Evolutionary conservation across 2,113 vertebrate species (phyloP).

Genomic region (Silurus meridionalis): DNA sequence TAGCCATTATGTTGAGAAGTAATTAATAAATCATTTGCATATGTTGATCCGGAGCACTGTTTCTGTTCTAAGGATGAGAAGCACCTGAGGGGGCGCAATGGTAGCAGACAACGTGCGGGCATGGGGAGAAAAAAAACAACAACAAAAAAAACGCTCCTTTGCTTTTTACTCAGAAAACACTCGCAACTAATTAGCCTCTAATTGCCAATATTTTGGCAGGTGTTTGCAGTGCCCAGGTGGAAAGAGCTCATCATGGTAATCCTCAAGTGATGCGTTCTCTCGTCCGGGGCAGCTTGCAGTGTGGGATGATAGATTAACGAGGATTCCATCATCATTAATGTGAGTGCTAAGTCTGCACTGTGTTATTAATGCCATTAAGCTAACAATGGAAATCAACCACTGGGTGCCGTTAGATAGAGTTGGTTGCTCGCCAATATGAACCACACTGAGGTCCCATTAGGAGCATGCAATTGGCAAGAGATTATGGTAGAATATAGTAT

Average conservation of each 20-base stretch:
- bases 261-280: constrained; percentile 77
- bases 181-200: constrained; percentile 99
- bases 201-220: constrained; percentile 99
- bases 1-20: constrained; percentile 91
- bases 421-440: constrained; percentile 38
- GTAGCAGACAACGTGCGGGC: constrained; percentile 87
- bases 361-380: constrained; percentile 51
- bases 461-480: constrained; percentile 6
- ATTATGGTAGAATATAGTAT: neutral
- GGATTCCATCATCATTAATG: constrained; percentile 51
- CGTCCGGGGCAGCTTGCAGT: constrained; percentile 65
- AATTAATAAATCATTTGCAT: constrained; percentile 99
- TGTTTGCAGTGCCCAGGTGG: constrained; percentile 94
- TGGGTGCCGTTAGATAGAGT: constrained; percentile 40
- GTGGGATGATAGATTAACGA: constrained; percentile 66
- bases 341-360: constrained; percentile 35
- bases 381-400: constrained; percentile 42
- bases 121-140: constrained; percentile 71
- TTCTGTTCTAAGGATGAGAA: constrained; percentile 93
- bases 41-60: constrained; percentile 94
- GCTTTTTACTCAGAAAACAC: constrained; percentile 98
- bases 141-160: constrained; percentile 82
- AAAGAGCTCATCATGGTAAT: constrained; percentile 82
- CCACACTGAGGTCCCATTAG: constrained; percentile 32
- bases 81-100: constrained; percentile 88